Conservation (phyloP, 2,113 vertebrate species). For the Eubucco bourcierii region DNA sequence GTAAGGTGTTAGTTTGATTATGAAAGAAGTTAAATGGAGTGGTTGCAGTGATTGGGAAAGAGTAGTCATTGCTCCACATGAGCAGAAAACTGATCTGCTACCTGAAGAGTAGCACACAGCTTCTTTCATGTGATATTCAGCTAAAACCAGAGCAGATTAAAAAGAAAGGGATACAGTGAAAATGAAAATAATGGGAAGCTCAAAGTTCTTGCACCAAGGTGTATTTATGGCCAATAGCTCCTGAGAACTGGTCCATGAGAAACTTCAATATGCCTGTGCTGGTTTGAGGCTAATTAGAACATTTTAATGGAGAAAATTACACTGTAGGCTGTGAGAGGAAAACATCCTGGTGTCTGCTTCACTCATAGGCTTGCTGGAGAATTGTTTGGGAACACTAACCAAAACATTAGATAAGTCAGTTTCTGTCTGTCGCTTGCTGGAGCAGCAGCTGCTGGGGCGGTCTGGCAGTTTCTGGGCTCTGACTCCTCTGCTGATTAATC, state of each 20-base stretch:
- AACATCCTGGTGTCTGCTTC: too few species aligned
- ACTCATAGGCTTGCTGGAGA: too few species aligned
- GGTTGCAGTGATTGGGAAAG: neutral
- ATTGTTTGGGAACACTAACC: too few species aligned
- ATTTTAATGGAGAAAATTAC: too few species aligned
- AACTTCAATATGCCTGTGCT: neutral
- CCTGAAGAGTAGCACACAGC: neutral
- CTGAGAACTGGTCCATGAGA: neutral
- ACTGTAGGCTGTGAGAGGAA: too few species aligned
- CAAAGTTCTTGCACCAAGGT: neutral
- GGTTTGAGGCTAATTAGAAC: too few species aligned
- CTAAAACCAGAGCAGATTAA: neutral
- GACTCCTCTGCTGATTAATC: too few species aligned
- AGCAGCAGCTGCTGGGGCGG: too few species aligned
- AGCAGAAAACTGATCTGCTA: neutral
- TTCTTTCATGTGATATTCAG: neutral
- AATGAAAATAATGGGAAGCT: neutral
- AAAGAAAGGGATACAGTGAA: neutral
- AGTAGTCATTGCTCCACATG: neutral
- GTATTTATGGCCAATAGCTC: neutral
- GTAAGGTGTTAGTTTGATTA: neutral
- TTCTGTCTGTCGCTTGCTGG: too few species aligned
- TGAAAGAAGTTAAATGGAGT: neutral
- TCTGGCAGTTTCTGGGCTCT: too few species aligned
- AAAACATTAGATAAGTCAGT: too few species aligned